Conservation (phyloP, 2,797 vertebrate genomes). For the Lepilemur ruficaudatus region DNA sequence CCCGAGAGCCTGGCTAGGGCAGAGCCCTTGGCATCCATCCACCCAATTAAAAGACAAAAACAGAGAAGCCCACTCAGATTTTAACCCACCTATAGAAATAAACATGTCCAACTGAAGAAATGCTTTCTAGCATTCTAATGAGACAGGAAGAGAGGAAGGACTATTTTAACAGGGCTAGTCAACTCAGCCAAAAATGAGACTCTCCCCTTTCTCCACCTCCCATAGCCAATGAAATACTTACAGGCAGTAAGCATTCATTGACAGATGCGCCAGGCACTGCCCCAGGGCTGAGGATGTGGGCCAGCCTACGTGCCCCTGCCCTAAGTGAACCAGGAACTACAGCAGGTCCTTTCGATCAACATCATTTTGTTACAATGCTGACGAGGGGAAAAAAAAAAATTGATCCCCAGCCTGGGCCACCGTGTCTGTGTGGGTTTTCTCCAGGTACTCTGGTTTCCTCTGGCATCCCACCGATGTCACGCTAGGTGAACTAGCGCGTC, state of each 20-base stretch:
- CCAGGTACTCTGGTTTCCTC: background rate
- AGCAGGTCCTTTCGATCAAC: background rate
- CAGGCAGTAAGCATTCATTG: background rate
- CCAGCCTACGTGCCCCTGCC: no score
- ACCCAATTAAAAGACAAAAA: background rate
- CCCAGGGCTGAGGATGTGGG: background rate
- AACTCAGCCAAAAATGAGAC: background rate
- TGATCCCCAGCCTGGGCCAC: background rate
- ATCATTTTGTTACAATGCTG: background rate
- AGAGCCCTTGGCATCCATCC: background rate
- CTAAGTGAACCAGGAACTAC: background rate
- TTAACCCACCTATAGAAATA: background rate
- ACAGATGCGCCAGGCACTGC: background rate
- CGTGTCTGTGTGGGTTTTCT: background rate
- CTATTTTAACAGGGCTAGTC: background rate
- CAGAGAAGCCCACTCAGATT: background rate
- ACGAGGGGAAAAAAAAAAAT: no score
- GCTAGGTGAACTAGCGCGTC: background rate
- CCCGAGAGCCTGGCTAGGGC: background rate
- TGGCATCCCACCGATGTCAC: background rate
- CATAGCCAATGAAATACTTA: background rate
- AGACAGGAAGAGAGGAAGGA: background rate
- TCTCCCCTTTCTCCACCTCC: background rate
- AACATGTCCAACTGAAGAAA: constrained; percentile 25
- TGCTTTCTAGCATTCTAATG: background rate